These are phyloP conservation scores for Drosophila atripex DNA, from an alignment of 2,888 invertebrate species.

Conservation along the genomic window DNA sequence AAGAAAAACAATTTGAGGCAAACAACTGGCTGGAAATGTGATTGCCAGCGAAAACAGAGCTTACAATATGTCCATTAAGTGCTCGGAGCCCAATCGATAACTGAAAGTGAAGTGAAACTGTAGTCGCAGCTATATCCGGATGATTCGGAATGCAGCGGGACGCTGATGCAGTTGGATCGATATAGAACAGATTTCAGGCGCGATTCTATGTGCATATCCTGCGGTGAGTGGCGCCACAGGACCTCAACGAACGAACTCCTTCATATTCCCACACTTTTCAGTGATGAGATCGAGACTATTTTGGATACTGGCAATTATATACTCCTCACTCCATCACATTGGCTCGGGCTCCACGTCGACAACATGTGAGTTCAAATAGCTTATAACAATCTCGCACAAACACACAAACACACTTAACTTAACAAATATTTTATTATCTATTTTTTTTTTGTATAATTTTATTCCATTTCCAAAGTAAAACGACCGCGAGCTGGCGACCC, in stretches of 20 bases:
- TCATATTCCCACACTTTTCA: constrained; percentile 37
- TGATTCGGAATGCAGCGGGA: constrained; percentile 25
- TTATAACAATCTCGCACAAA: neutral
- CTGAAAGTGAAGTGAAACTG: constrained; percentile 14
- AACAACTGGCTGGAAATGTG: constrained; percentile 4
- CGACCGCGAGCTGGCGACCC: constrained; percentile 83
- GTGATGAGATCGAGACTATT: constrained; percentile 82
- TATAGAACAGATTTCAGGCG: constrained; percentile 51
- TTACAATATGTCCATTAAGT: constrained; percentile 19
- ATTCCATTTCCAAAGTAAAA: constrained; percentile 73
- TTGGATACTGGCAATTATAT: constrained; percentile 83
- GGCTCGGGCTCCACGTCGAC: constrained; percentile 80
- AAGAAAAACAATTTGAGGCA: constrained; percentile 3
- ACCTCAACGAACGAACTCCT: neutral
- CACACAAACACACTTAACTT: neutral
- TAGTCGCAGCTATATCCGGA: constrained; percentile 1
- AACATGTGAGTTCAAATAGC: constrained; percentile 73
- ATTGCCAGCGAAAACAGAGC: neutral
- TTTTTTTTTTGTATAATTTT: neutral
- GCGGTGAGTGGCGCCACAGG: constrained; percentile 58
- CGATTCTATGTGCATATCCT: constrained; percentile 67
- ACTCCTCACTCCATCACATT: constrained; percentile 81
- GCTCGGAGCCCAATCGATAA: constrained; percentile 30
- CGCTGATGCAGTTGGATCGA: constrained; percentile 45
- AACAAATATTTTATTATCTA: constrained; percentile 54